Evolutionary conservation across 2,797 vertebrate species (phyloP).

Genomic region (Dicrostonyx torquatus): DNA sequence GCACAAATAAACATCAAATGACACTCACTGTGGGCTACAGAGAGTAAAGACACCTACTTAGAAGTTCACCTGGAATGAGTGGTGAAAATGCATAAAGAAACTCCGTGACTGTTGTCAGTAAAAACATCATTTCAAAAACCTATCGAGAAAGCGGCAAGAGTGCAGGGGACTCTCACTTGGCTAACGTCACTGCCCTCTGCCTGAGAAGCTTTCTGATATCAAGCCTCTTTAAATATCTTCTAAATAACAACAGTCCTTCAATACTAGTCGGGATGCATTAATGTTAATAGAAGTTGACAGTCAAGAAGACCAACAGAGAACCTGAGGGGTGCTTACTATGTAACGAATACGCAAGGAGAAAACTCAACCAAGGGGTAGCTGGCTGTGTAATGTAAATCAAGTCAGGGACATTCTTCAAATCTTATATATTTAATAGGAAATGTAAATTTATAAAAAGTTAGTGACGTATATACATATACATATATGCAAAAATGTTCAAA

Average conservation of each 20-base stretch:
- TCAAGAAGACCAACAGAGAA: not conserved
- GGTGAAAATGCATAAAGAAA: not conserved
- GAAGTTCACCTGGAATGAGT: not conserved
- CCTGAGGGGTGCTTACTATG: not conserved
- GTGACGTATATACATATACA: not conserved
- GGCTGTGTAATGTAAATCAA: not conserved
- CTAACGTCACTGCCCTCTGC: not conserved
- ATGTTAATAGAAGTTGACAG: not conserved
- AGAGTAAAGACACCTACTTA: not conserved
- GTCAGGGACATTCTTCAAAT: not conserved
- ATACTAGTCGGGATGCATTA: not conserved
- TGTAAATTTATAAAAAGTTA: not conserved
- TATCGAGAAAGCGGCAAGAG: not conserved
- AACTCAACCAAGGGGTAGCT: not conserved
- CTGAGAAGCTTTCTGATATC: conserved; percentile 13
- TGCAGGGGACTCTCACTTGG: not conserved
- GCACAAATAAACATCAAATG: not conserved
- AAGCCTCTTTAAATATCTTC: conserved; percentile 8
- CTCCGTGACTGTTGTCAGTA: not conserved
- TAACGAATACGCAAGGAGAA: not conserved
- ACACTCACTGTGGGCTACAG: not conserved
- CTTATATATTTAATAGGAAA: not conserved
- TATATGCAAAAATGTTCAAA: not conserved
- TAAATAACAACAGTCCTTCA: conserved; percentile 21
- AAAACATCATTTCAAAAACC: not conserved